A percentile compares a stretch with the other conserved stretches of the same genome.
Evolutionary conservation across 2,888 invertebrate genomes (phyloP).

Genomic region (Smittia sp.): DNA sequence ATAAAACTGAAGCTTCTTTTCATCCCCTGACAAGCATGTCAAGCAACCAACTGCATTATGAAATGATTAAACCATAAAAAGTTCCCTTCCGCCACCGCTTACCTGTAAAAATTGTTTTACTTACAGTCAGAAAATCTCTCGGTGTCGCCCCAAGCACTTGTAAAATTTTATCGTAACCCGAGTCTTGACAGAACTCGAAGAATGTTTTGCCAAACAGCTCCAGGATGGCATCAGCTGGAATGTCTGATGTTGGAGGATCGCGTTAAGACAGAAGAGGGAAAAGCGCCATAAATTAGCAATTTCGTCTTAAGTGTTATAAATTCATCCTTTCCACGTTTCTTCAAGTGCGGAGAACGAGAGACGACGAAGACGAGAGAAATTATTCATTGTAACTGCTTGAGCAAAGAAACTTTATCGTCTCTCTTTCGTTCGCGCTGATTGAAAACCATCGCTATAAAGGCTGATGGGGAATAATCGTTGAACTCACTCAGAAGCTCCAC

Average conservation of each 20-base stretch:
- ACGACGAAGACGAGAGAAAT: too few species aligned
- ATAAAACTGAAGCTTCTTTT: neutral
- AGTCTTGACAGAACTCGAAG: constrained; percentile 94
- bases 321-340: neutral
- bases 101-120: constrained; percentile 20
- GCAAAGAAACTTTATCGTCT: neutral
- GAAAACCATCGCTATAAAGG: too few species aligned
- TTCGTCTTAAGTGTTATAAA: too few species aligned
- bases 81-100: neutral
- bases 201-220: constrained; percentile 92
- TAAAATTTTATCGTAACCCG: constrained; percentile 94
- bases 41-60: neutral
- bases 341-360: too few species aligned
- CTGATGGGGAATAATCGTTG: neutral
- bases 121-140: constrained; percentile 88
- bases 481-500: constrained; percentile 84
- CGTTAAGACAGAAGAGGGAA: neutral
- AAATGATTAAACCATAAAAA: neutral
- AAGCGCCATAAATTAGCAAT: too few species aligned
- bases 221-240: constrained; percentile 83
- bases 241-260: constrained; percentile 61
- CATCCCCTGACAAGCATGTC: too few species aligned
- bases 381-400: too few species aligned
- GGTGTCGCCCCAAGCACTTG: constrained; percentile 93
- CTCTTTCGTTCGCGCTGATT: neutral